A percentile compares a stretch with the other conserved stretches of the same genome.
phyloP scores from a whole-genome alignment of 2,113 vertebrate species.

The Osmerus mordax region DNA sequence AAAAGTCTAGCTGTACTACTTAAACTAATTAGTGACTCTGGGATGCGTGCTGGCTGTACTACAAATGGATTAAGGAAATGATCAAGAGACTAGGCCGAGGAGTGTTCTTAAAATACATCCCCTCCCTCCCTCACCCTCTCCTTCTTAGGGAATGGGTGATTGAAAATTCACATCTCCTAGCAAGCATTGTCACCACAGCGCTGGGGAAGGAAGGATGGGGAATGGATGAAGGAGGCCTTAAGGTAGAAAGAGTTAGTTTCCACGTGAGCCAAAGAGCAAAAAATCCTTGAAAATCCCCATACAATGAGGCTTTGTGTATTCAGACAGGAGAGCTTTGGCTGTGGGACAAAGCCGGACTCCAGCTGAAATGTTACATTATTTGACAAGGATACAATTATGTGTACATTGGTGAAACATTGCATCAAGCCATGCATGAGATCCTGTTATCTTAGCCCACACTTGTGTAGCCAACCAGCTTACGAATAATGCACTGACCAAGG shows the following conservation, averaged over 20 bases:
- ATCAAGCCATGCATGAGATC: neutral
- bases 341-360: too few relatives aligned
- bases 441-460: neutral
- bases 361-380: neutral
- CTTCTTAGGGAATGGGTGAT: neutral
- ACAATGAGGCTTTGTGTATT: too few relatives aligned
- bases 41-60: neutral
- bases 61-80: neutral
- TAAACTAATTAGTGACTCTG: constrained; percentile 11
- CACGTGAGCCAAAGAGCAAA: neutral
- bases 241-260: neutral
- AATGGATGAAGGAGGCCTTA: neutral
- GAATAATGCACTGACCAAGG: constrained; percentile 6
- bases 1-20: constrained; percentile 15
- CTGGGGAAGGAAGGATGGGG: neutral
- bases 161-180: neutral
- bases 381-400: neutral
- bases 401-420: neutral
- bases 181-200: neutral
- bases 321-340: too few relatives aligned
- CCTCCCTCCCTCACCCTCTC: neutral
- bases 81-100: neutral
- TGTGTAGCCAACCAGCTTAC: neutral
- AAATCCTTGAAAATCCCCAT: neutral
- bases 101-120: neutral